phyloP scores from a whole-genome alignment of 1,140 invertebrate species.

The Drosophila kurseongensis region DNA sequence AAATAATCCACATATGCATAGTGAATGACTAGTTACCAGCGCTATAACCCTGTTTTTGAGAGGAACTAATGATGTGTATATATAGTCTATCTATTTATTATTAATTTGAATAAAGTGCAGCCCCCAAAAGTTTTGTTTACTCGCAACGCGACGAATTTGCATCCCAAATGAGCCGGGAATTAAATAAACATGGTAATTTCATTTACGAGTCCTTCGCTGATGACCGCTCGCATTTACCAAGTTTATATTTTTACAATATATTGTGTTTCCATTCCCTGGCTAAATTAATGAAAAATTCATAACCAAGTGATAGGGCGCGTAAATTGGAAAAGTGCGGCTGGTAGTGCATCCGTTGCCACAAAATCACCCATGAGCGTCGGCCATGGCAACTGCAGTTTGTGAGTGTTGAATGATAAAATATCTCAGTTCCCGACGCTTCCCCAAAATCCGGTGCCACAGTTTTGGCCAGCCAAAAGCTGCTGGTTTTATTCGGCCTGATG shows the following conservation, averaged over 20 bases:
- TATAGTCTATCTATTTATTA: slow-evolving; percentile 28
- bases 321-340: slow-evolving; percentile 45
- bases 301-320: slow-evolving; percentile 21
- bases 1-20: slow-evolving; percentile 45
- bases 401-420: slow-evolving; percentile 24
- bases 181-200: slow-evolving; percentile 41
- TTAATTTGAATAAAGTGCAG: slow-evolving; percentile 52
- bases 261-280: not conserved
- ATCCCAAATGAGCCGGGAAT: slow-evolving; percentile 30
- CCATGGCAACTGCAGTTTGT: slow-evolving; percentile 6
- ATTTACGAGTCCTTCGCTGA: slow-evolving; percentile 3
- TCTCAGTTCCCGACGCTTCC: not conserved
- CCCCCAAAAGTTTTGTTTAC: slow-evolving; percentile 22
- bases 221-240: not conserved
- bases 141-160: slow-evolving; percentile 19
- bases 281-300: slow-evolving; percentile 52
- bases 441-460: slow-evolving; percentile 3
- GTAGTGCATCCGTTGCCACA: slow-evolving; percentile 6
- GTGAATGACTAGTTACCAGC: slow-evolving; percentile 30
- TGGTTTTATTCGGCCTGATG: slow-evolving; percentile 64
- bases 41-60: slow-evolving; percentile 38
- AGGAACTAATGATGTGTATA: slow-evolving; percentile 56
- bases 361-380: slow-evolving; percentile 2
- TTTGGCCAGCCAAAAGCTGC: slow-evolving; percentile 39
- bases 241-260: not conserved